These are phyloP conservation scores for Phenacoccus solenopsis DNA, from an alignment of 1,140 invertebrate genomes.

Conservation along the genomic window DNA sequence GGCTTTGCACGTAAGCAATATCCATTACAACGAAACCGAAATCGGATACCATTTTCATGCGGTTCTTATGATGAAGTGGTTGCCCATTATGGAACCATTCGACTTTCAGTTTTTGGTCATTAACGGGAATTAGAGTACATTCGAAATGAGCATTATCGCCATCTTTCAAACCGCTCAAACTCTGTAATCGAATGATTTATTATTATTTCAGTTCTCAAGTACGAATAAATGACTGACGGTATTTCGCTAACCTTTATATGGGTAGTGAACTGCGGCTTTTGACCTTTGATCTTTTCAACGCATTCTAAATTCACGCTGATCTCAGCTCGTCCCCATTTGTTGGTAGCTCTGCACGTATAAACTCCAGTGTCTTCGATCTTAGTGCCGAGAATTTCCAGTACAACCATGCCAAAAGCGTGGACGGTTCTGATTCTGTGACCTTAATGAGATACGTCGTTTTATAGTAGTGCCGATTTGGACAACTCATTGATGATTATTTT, in stretches of 20 bases:
- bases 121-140: conserved; percentile 79
- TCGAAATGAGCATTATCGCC: conserved; percentile 87
- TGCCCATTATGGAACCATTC: conserved; percentile 93
- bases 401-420: conserved; percentile 90
- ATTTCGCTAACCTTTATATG: conserved; percentile 44
- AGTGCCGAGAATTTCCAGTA: conserved; percentile 79
- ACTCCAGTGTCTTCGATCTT: conserved; percentile 76
- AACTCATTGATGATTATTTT: not conserved
- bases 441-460: conserved; percentile 20
- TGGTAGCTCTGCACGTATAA: conserved; percentile 76
- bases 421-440: conserved; percentile 73
- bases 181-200: too few species aligned
- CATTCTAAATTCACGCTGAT: conserved; percentile 72
- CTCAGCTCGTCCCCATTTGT: conserved; percentile 76
- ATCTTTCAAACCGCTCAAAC: conserved; percentile 72
- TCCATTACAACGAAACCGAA: conserved; percentile 94
- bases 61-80: conserved; percentile 70
- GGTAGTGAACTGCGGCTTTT: conserved; percentile 75
- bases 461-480: not conserved
- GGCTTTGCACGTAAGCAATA: conserved; percentile 83
- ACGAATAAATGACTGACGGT: too few species aligned
- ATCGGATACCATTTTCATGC: conserved; percentile 88
- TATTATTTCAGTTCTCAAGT: too few species aligned
- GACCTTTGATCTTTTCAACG: conserved; percentile 67
- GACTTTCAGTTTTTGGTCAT: conserved; percentile 83